phyloP scores from a whole-genome alignment of 2,888 invertebrate species.

The Dynastes grantii region DNA sequence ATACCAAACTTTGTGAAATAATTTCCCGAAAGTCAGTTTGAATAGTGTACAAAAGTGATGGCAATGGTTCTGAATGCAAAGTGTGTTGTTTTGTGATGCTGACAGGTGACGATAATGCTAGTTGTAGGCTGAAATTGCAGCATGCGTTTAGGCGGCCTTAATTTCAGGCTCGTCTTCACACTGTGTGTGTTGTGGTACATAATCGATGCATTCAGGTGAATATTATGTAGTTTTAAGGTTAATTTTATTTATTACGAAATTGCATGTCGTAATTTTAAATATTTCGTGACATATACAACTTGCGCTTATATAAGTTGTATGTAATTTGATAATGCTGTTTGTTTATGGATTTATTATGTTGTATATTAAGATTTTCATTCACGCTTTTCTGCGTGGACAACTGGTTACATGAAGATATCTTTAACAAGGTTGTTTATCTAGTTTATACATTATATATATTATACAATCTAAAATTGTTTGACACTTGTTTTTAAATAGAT shows the following conservation, averaged over 20 bases:
- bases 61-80: constrained; percentile 34
- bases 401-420: background rate
- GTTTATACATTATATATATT: background rate
- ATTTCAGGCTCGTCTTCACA: constrained; percentile 55
- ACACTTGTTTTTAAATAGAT: background rate
- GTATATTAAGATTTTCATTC: background rate
- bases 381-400: background rate
- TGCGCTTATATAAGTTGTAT: background rate
- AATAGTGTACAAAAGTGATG: constrained; percentile 31
- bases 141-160: constrained; percentile 55
- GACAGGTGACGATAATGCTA: constrained; percentile 54
- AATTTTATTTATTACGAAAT: constrained; percentile 8
- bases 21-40: constrained; percentile 2
- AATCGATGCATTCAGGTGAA: constrained; percentile 58
- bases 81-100: constrained; percentile 49
- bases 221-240: constrained; percentile 43
- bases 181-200: constrained; percentile 58
- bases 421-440: background rate
- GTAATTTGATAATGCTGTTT: constrained; percentile 1
- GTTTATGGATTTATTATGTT: constrained; percentile 9
- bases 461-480: background rate
- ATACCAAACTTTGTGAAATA: constrained; percentile 6
- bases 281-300: background rate
- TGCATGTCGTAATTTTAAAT: constrained; percentile 3
- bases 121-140: constrained; percentile 54